Evolutionary conservation across 2,113 vertebrate genomes (phyloP).

Genomic region (Platichthys flesus): DNA sequence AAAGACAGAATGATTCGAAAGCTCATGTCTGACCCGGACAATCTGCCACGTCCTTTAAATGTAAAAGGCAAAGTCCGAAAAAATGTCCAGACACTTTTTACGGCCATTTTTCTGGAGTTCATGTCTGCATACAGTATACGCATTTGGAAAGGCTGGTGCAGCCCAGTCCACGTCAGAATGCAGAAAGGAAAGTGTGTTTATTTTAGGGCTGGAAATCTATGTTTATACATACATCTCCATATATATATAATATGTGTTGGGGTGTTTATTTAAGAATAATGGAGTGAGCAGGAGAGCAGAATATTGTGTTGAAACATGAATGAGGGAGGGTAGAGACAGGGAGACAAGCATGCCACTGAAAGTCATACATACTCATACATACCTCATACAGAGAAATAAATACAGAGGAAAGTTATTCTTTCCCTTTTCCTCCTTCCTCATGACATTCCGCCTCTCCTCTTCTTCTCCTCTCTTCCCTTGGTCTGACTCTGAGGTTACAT

Average conservation of each 20-base stretch:
- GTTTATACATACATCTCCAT: neutral
- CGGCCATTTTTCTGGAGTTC: no score
- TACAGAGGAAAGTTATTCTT: constrained; percentile 44
- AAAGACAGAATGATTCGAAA: no score
- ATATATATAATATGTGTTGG: constrained; percentile 13
- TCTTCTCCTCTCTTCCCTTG: constrained; percentile 37
- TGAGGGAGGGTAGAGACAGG: neutral
- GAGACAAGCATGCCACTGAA: constrained; percentile 16
- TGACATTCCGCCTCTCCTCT: constrained; percentile 50
- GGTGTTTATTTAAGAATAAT: constrained; percentile 29
- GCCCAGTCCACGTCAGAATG: neutral
- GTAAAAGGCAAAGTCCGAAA: no score
- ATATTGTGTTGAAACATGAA: constrained; percentile 34
- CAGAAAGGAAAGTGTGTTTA: constrained; percentile 18
- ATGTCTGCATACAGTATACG: neutral
- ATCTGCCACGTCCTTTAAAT: no score
- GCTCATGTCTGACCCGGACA: no score
- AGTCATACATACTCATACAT: constrained; percentile 20
- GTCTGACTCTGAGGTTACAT: constrained; percentile 76
- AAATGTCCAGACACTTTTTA: no score
- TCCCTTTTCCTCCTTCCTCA: constrained; percentile 31
- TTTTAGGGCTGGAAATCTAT: constrained; percentile 6
- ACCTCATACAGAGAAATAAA: constrained; percentile 27
- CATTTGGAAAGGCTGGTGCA: neutral
- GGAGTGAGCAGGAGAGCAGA: constrained; percentile 28